Evolutionary conservation across 1,140 invertebrate species (phyloP).

Genomic region (Heliconius congener): DNA sequence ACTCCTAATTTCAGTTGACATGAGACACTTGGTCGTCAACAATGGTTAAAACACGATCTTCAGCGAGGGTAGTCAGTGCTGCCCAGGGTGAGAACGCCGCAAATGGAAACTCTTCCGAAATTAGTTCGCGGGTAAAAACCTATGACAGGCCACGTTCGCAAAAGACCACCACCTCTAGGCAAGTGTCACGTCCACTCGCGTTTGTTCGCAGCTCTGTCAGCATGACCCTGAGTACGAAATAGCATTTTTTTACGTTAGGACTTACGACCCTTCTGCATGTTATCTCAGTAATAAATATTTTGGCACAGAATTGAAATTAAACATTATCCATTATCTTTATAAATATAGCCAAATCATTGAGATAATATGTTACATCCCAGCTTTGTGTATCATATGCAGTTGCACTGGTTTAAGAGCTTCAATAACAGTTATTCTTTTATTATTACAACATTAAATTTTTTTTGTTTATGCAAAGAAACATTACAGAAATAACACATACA

Average conservation of each 20-base stretch:
- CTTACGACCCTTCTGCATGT: background rate
- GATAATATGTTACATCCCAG: conserved; percentile 15
- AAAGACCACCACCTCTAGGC: conserved; percentile 64
- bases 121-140: conserved; percentile 71
- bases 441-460: background rate
- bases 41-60: conserved; percentile 81
- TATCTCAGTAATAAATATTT: conserved; percentile 1
- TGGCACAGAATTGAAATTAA: background rate
- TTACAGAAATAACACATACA: no score
- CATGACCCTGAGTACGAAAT: conserved; percentile 43
- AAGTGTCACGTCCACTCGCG: conserved; percentile 66
- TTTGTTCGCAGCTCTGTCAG: conserved; percentile 54
- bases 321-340: background rate
- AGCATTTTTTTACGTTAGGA: conserved; percentile 22
- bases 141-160: conserved; percentile 67
- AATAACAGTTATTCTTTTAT: background rate
- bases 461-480: background rate
- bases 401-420: background rate
- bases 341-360: background rate
- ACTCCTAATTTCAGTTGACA: conserved; percentile 79
- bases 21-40: conserved; percentile 76
- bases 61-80: conserved; percentile 76
- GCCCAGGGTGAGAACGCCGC: conserved; percentile 65
- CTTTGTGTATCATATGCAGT: conserved; percentile 12
- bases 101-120: conserved; percentile 73